Evolutionary conservation across 2,888 invertebrate species (phyloP).

Genomic region (Drosophila quinaria): DNA sequence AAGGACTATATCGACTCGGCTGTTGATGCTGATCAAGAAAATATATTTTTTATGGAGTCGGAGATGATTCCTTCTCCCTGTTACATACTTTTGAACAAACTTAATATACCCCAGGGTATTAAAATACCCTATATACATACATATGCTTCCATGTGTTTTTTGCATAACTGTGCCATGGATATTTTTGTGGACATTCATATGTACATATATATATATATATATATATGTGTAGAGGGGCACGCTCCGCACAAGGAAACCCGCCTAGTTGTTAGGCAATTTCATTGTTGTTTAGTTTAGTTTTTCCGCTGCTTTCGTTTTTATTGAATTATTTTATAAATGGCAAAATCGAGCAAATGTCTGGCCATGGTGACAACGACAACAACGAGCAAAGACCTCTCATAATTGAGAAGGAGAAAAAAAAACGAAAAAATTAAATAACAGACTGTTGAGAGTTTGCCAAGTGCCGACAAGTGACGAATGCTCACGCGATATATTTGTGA

Average conservation of each 20-base stretch:
- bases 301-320: constrained; percentile 69
- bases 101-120: no score
- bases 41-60: no score
- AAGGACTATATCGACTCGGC: no score
- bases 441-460: constrained; percentile 70
- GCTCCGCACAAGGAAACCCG: constrained; percentile 64
- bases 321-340: constrained; percentile 60
- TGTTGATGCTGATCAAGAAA: no score
- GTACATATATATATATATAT: background rate
- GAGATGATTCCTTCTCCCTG: no score
- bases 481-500: constrained; percentile 51
- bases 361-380: constrained; percentile 72
- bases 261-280: constrained; percentile 16
- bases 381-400: constrained; percentile 36
- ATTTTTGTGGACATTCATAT: no score
- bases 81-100: no score
- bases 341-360: constrained; percentile 50
- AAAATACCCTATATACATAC: constrained; percentile 28
- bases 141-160: constrained; percentile 18
- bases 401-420: constrained; percentile 35
- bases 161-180: constrained; percentile 19
- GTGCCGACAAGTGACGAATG: constrained; percentile 48
- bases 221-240: constrained; percentile 6
- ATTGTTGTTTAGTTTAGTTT: constrained; percentile 46
- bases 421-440: constrained; percentile 7